These are phyloP conservation scores for Cariama cristata DNA, from an alignment of 2,113 vertebrate genomes.

Conservation along the genomic window DNA sequence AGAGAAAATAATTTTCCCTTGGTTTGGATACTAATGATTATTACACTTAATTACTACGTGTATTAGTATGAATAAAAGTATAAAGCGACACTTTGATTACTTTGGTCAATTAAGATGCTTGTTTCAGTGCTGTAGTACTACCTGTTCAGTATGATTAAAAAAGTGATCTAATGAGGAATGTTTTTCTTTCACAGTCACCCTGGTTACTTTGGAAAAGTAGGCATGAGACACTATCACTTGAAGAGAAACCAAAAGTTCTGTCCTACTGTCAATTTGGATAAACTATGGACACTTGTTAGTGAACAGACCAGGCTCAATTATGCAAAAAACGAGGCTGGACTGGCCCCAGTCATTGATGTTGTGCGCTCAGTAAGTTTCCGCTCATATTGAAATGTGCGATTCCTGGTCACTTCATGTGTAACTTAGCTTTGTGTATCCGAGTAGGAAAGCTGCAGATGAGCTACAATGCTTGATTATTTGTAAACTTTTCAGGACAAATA, in stretches of 20 bases:
- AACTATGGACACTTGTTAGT: constrained; percentile 90
- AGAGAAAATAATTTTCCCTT: neutral
- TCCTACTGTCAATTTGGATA: constrained; percentile 91
- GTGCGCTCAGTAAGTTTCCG: constrained; percentile 83
- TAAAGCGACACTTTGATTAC: neutral
- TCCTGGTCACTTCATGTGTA: fast-evolving
- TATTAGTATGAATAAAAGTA: neutral
- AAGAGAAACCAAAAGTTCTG: constrained; percentile 88
- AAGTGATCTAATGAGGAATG: neutral
- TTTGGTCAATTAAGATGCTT: neutral
- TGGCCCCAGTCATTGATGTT: constrained; percentile 88
- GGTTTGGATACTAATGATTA: neutral
- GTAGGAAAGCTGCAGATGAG: neutral
- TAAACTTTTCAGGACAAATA: fast-evolving
- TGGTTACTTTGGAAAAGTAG: constrained; percentile 92
- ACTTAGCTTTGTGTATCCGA: neutral
- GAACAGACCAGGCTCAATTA: constrained; percentile 88
- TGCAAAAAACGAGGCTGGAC: constrained; percentile 83
- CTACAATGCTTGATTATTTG: neutral
- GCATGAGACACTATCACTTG: constrained; percentile 91
- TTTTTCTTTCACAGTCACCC: constrained; percentile 80
- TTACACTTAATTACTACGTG: fast-evolving
- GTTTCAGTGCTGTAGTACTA: neutral
- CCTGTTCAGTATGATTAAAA: neutral
- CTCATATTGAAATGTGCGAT: fast-evolving